A percentile compares a stretch with the other conserved stretches of the same genome.
phyloP scores from a whole-genome alignment of 2,888 invertebrate species.

The Limnephilus marmoratus region DNA sequence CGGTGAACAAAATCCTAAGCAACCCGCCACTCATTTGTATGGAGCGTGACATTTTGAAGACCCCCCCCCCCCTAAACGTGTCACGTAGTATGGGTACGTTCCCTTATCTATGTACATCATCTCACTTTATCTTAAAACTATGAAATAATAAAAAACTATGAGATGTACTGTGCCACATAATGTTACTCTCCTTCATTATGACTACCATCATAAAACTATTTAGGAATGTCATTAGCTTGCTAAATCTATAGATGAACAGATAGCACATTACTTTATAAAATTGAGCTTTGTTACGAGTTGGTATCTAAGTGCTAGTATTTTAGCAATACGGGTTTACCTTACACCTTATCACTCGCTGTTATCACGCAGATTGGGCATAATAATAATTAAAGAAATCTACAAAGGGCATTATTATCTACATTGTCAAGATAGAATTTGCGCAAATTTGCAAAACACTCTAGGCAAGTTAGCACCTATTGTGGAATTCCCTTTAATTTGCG shows the following conservation, averaged over 20 bases:
- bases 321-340: slow-evolving; percentile 11
- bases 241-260: not conserved
- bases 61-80: too few species aligned
- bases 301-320: not conserved
- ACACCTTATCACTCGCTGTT: slow-evolving; percentile 35
- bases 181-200: too few species aligned
- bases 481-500: not conserved
- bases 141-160: too few species aligned
- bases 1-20: too few species aligned
- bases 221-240: too few species aligned
- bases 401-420: slow-evolving; percentile 33
- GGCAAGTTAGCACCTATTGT: not conserved
- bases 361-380: slow-evolving; percentile 39
- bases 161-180: too few species aligned
- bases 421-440: not conserved
- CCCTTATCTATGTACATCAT: slow-evolving; percentile 2
- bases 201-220: too few species aligned
- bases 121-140: not conserved
- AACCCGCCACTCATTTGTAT: too few species aligned
- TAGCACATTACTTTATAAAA: not conserved
- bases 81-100: too few species aligned
- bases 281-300: not conserved
- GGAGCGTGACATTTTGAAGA: too few species aligned
- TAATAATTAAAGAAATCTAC: slow-evolving; percentile 44
- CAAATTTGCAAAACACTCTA: not conserved